Conservation (phyloP, 1,140 invertebrate genomes). For the Drosophila triauraria region DNA sequence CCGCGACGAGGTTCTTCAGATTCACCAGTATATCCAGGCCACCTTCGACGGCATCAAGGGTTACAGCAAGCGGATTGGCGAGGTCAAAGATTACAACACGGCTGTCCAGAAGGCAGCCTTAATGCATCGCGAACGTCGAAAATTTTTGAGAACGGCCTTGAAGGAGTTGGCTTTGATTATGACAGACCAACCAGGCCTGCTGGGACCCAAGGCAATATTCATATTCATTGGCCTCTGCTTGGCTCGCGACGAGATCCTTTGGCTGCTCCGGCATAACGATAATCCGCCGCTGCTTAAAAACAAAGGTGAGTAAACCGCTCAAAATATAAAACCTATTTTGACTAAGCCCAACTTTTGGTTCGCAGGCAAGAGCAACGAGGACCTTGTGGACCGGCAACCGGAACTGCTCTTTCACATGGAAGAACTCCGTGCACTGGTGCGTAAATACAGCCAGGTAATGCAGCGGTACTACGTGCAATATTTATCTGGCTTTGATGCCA, state of each 20-base stretch:
- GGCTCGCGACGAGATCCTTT: slow-evolving; percentile 98
- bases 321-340: background rate
- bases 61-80: slow-evolving; percentile 95
- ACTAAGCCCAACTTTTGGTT: background rate
- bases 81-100: slow-evolving; percentile 97
- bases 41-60: slow-evolving; percentile 99
- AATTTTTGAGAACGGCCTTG: slow-evolving; percentile 97
- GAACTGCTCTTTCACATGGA: slow-evolving; percentile 99
- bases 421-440: slow-evolving; percentile 95
- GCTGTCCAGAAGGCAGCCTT: slow-evolving; percentile 95
- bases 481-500: slow-evolving; percentile 97
- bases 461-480: slow-evolving; percentile 99
- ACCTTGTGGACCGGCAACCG: slow-evolving; percentile 96
- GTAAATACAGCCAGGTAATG: slow-evolving; percentile 98
- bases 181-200: slow-evolving; percentile 98
- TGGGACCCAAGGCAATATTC: slow-evolving; percentile 98
- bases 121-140: slow-evolving; percentile 96
- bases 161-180: slow-evolving; percentile 98
- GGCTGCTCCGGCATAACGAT: slow-evolving; percentile 98
- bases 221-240: slow-evolving; percentile 98
- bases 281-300: slow-evolving; percentile 95
- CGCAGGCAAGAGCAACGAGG: slow-evolving; percentile 90
- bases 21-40: slow-evolving; percentile 96
- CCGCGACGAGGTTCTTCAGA: slow-evolving; percentile 98
- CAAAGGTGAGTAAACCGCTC: slow-evolving; percentile 86